phyloP scores from a whole-genome alignment of 2,113 vertebrate species.

The Haliaeetus leucogaster region DNA sequence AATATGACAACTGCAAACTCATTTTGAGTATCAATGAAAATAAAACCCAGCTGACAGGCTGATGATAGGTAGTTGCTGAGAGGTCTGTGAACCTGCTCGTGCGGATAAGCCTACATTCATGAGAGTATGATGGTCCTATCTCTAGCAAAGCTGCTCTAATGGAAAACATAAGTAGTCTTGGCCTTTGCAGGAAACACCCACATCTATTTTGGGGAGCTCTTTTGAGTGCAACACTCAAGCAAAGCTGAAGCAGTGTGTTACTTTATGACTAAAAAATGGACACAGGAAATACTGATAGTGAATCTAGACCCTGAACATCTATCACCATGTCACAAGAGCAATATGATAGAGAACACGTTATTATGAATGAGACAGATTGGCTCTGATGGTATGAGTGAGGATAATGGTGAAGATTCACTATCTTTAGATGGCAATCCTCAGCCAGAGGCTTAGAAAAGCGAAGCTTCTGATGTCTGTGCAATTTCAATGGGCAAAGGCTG shows the following conservation, averaged over 20 bases:
- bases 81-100: not conserved
- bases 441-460: not conserved
- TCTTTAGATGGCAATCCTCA: not conserved
- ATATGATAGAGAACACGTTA: not conserved
- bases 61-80: not conserved
- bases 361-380: not conserved
- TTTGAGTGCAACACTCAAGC: not conserved
- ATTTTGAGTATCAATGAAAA: not conserved
- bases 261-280: not conserved
- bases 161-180: accelerated
- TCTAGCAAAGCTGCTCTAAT: not conserved
- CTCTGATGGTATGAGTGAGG: not conserved
- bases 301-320: not conserved
- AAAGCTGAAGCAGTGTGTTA: not conserved
- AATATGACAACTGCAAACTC: not conserved
- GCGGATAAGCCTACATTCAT: not conserved
- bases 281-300: not conserved
- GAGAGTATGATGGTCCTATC: too few relatives aligned
- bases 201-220: not conserved
- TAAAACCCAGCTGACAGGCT: not conserved
- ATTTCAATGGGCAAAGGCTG: not conserved
- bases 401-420: not conserved
- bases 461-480: not conserved
- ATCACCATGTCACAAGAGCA: not conserved
- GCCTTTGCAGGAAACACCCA: not conserved